These are phyloP conservation scores for Odontothrips loti DNA, from an alignment of 2,888 invertebrate species.

Conservation along the genomic window DNA sequence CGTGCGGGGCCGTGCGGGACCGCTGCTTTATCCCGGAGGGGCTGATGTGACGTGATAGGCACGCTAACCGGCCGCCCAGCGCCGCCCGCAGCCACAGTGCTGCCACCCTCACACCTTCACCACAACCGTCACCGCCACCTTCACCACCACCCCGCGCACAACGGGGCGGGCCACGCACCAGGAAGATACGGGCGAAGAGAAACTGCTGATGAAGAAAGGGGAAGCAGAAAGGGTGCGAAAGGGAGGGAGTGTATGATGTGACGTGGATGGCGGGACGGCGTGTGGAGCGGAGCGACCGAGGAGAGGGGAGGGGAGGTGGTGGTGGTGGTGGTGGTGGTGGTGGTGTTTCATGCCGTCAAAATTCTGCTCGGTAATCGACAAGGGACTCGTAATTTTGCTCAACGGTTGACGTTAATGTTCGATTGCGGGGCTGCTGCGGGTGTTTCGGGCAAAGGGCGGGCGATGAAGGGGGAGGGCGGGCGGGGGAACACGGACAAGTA, in stretches of 20 bases:
- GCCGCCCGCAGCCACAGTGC: not conserved
- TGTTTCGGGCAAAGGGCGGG: not conserved
- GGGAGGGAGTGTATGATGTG: not conserved
- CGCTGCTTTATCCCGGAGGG: not conserved
- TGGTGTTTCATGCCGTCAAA: constrained; percentile 24
- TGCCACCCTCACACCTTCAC: not conserved
- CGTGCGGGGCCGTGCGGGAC: not conserved
- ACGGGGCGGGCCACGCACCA: not conserved
- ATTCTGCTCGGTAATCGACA: constrained; percentile 22
- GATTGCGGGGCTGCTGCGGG: constrained; percentile 25
- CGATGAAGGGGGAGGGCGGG: not conserved
- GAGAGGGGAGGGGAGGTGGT: not conserved
- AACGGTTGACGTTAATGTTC: constrained; percentile 26
- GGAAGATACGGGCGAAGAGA: not conserved
- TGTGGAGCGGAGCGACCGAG: not conserved
- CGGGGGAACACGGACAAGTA: not conserved
- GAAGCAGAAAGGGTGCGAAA: not conserved
- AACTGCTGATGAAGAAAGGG: too few relatives aligned
- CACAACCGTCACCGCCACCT: not conserved
- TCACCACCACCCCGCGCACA: too few relatives aligned
- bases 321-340: too few relatives aligned
- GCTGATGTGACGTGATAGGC: constrained; percentile 6
- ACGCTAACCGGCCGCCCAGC: not conserved
- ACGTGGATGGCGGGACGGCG: not conserved
- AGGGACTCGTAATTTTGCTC: constrained; percentile 26